Evolutionary conservation across 2,113 vertebrate species (phyloP).

Genomic region (human (Homo sapiens)): GRCh38 chr9:106527001-106527500

Average conservation of each 20-base stretch:
- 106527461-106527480: not conserved
- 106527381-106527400: not conserved
- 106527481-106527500: too few species aligned
- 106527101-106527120: slow-evolving; percentile 48
- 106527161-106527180: slow-evolving; percentile 65
- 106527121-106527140: slow-evolving; percentile 59
- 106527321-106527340: not conserved
- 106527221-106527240: slow-evolving; percentile 63
- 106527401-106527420: not conserved
- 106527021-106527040: not conserved
- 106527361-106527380: not conserved
- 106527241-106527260: slow-evolving; percentile 1
- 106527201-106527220: slow-evolving; percentile 66
- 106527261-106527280: not conserved
- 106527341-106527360: not conserved
- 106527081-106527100: slow-evolving; percentile 46
- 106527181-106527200: slow-evolving; percentile 62
- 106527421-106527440: not conserved
- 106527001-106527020: not conserved
- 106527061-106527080: not conserved
- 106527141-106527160: slow-evolving; percentile 70
- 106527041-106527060: not conserved
- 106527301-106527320: not conserved
- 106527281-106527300: not conserved
- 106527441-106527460: not conserved